Percentiles rank a stretch among this genome's conserved stretches.
Conservation (phyloP, 2,797 vertebrate species). For the Pseudomugil gertrudae region DNA sequence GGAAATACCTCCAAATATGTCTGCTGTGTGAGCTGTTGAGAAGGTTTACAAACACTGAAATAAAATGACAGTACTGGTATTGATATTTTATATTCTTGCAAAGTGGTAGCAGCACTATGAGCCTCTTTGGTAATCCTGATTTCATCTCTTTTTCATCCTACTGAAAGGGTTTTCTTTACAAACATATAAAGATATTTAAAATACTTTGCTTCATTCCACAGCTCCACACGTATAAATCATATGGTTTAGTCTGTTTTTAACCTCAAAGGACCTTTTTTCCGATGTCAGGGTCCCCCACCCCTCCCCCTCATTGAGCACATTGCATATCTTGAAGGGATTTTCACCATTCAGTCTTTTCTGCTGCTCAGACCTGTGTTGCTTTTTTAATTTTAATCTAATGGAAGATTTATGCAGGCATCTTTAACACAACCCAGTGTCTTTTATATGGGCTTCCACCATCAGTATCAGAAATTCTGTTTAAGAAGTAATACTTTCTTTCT, state of each 20-base stretch:
- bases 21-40: conserved; percentile 10
- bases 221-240: not conserved
- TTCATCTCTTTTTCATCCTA: not conserved
- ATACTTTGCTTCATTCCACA: not conserved
- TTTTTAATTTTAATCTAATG: conserved; percentile 20
- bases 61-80: too few species aligned
- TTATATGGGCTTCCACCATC: conserved; percentile 19
- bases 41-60: conserved; percentile 9
- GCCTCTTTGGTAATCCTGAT: not conserved
- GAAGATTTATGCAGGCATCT: conserved; percentile 7
- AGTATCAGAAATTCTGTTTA: conserved; percentile 7
- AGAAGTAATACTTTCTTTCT: conserved; percentile 31
- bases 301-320: conserved; percentile 5
- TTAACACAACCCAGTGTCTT: conserved; percentile 8
- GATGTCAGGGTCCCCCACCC: not conserved
- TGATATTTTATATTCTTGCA: not conserved
- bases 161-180: not conserved
- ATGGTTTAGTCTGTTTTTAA: not conserved
- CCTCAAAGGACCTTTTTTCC: not conserved
- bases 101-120: not conserved
- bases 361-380: conserved; percentile 1
- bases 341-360: conserved; percentile 13
- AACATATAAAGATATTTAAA: not conserved
- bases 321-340: conserved; percentile 48
- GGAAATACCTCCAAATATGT: conserved; percentile 49